Evolutionary conservation across 2,113 vertebrate genomes (phyloP).

Genomic region (Campylorhamphus procurvoides): DNA sequence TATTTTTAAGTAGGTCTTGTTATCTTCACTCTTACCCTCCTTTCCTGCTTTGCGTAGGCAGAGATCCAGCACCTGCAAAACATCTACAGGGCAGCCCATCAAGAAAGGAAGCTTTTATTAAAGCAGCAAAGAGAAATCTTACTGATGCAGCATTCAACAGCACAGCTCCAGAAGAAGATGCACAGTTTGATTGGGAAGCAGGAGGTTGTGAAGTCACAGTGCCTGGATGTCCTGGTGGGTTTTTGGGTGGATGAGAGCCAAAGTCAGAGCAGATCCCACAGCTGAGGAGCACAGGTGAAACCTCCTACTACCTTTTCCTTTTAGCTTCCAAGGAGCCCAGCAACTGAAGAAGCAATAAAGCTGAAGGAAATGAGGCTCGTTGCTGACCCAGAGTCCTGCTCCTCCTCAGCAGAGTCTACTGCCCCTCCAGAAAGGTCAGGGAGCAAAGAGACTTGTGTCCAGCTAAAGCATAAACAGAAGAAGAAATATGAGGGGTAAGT

Average conservation of each 20-base stretch:
- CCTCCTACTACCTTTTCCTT: not conserved
- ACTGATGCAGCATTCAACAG: slow-evolving; percentile 12
- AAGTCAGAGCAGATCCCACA: not conserved
- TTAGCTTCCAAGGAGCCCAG: not conserved
- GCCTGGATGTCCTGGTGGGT: not conserved
- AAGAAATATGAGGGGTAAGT: not conserved
- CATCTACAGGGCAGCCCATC: slow-evolving; percentile 24
- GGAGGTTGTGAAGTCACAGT: not conserved
- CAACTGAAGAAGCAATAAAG: not conserved
- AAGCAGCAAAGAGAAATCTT: slow-evolving; percentile 67
- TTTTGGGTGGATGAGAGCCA: not conserved
- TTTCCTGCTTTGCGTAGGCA: slow-evolving; percentile 29
- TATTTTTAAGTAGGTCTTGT: not conserved
- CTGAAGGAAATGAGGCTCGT: not conserved
- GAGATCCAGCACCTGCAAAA: slow-evolving; percentile 67
- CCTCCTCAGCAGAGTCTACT: not conserved
- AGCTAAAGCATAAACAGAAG: not conserved
- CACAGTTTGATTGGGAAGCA: not conserved
- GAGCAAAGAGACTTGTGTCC: not conserved
- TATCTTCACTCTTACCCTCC: not conserved
- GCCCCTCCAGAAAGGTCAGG: not conserved
- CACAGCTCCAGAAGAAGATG: slow-evolving; percentile 38
- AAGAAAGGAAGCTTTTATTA: slow-evolving; percentile 67
- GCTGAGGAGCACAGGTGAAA: not conserved
- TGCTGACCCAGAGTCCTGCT: not conserved